phyloP scores from a whole-genome alignment of 1,140 invertebrate species.

The Drosophila nebulosa region DNA sequence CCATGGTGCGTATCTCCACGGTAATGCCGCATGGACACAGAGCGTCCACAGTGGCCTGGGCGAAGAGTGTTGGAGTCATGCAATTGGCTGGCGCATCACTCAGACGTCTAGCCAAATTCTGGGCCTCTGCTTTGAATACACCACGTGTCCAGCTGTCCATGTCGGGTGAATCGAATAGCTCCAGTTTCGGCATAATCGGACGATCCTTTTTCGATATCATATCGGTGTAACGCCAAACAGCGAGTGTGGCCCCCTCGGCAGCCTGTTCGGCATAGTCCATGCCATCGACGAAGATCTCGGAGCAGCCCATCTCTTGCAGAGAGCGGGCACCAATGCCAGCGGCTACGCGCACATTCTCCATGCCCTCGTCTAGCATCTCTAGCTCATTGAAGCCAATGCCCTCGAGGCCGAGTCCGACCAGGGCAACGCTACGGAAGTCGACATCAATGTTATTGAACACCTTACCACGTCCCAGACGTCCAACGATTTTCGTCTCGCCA shows the following conservation, averaged over 20 bases:
- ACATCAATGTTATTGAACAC: constrained; percentile 85
- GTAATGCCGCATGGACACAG: constrained; percentile 83
- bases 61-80: constrained; percentile 92
- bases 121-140: constrained; percentile 87
- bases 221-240: constrained; percentile 85
- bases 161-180: constrained; percentile 79
- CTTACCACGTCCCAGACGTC: constrained; percentile 82
- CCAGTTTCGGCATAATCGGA: constrained; percentile 81
- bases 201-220: constrained; percentile 82
- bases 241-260: constrained; percentile 80
- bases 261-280: constrained; percentile 87
- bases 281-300: constrained; percentile 84
- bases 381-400: constrained; percentile 84
- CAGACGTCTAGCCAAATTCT: constrained; percentile 90
- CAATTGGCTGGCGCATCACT: constrained; percentile 92
- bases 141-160: constrained; percentile 87
- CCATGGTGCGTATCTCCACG: constrained; percentile 85
- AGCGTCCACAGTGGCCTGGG: constrained; percentile 83
- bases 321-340: constrained; percentile 83
- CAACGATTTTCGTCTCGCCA: constrained; percentile 49
- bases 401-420: constrained; percentile 86
- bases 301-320: constrained; percentile 82
- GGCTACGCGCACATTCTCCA: constrained; percentile 81
- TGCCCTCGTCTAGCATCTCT: constrained; percentile 86
- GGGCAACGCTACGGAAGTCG: constrained; percentile 84